These are phyloP conservation scores for Butastur rufipennis DNA, from an alignment of 2,113 vertebrate species.

Conservation along the genomic window DNA sequence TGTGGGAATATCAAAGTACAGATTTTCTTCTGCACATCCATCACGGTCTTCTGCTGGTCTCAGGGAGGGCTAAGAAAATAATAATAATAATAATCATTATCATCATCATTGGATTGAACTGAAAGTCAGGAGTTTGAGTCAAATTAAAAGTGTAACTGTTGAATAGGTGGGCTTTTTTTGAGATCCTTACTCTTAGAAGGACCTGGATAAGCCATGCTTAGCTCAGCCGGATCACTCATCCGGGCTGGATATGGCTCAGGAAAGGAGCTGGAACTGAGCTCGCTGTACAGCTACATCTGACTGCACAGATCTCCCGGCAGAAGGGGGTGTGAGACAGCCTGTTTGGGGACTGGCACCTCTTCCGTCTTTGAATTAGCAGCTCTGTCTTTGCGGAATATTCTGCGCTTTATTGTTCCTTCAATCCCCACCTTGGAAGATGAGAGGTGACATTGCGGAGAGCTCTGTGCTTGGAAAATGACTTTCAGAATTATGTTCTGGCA, in stretches of 20 bases:
- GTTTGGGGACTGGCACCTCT: not conserved
- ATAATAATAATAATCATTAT: not conserved
- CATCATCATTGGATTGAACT: not conserved
- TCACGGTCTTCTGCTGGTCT: not conserved
- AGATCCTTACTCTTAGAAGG: not conserved
- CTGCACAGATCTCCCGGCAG: not conserved
- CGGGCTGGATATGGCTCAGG: not conserved
- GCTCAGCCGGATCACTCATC: not conserved
- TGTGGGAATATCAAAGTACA: not conserved
- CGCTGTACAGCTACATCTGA: not conserved
- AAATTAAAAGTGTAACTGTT: not conserved
- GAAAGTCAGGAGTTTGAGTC: not conserved
- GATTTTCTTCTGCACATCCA: not conserved
- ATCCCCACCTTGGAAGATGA: slow-evolving; percentile 55
- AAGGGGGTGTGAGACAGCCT: not conserved
- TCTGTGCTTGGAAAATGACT: slow-evolving; percentile 59
- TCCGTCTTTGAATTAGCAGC: not conserved
- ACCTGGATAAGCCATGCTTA: not conserved
- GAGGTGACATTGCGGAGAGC: slow-evolving; percentile 46
- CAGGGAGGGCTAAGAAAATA: not conserved
- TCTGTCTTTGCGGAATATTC: slow-evolving; percentile 28
- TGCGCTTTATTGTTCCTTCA: slow-evolving; percentile 25
- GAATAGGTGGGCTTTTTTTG: not conserved
- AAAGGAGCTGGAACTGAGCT: not conserved
- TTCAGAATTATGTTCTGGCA: slow-evolving; percentile 49